Base-by-base conservation (phyloP, 2,888 invertebrate genomes). In the Machimus atricapillus region DNA sequence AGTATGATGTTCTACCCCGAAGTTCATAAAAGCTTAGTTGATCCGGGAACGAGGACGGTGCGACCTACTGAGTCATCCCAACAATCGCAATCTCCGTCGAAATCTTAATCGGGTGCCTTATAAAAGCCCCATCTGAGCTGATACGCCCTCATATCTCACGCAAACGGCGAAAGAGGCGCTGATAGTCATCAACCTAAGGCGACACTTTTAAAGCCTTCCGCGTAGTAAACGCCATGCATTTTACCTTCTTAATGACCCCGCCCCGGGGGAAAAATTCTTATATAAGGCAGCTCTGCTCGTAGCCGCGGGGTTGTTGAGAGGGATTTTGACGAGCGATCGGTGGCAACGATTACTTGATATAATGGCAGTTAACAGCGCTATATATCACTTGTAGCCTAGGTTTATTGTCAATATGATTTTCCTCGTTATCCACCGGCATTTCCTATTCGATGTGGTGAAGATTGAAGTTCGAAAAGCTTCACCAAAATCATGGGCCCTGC, bases 261-360 rank as follows among this genome's bases (percentile, higher is more conserved):
- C 40, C 16, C 14, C 23, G 12, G 9, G 23, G 66, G 2, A 27
- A 16, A 40, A 12, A 5, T 2, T 12, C 14, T 16, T 2, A 16
- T 43, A 14, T 9, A 43, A 14, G 43, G 43, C 43, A 6, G 19
- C n/a, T 56, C 16, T 16, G n/a, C 56, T 1, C n/a, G 56, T 19
- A 19, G 4, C 56, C 43, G 14, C 16, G 14, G 43, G 19, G 23
- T 5, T 66, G 27, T 66, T 66, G 27, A 79, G 52, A 52, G 52
- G 79, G 79, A 79, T 79, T 79, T 79, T 79, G 79, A 79, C 52
- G 52, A 79, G 79, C 79, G 79, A 79, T 79, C 79, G 79, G 79
- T 79, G 46, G 52, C 79, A 43, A 12, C 31, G 79, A 79, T 79
- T 79, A 79, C 79, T 79, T 31, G 43, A 52, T 78, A 79, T 79